Evolutionary conservation across 2,113 vertebrate genomes (phyloP).

Genomic region (Promerops cafer): DNA sequence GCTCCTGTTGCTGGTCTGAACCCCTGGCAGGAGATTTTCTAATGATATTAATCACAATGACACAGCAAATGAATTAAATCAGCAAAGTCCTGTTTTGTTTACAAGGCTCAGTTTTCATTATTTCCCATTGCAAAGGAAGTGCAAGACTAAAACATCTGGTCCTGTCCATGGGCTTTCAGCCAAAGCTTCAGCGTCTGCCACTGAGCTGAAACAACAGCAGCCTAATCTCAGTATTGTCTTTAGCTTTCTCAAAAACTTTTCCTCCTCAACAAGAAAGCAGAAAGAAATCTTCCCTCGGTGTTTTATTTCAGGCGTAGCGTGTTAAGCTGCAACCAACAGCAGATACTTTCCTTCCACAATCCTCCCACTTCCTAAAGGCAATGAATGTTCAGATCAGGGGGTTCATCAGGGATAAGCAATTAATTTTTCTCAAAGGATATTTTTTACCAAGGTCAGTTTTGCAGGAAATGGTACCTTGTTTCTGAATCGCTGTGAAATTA

Average conservation of each 20-base stretch:
- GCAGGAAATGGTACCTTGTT: not conserved
- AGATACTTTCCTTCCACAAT: not conserved
- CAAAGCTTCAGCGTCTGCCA: conserved; percentile 81
- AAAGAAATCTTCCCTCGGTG: conserved; percentile 72
- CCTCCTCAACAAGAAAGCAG: conserved; percentile 59
- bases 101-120: conserved; percentile 30
- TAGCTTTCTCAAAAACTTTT: conserved; percentile 68
- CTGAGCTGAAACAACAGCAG: conserved; percentile 85
- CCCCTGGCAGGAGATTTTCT: conserved; percentile 54
- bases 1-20: conserved; percentile 65
- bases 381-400: not conserved
- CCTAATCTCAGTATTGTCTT: conserved; percentile 84
- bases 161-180: conserved; percentile 71
- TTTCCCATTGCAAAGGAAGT: conserved; percentile 54
- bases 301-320: conserved; percentile 31
- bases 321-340: not conserved
- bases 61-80: conserved; percentile 67
- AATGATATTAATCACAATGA: conserved; percentile 63
- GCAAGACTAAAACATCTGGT: conserved; percentile 75
- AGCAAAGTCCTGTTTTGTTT: conserved; percentile 22
- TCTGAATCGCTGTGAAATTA: not conserved
- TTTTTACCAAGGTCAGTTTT: not conserved
- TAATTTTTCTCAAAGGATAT: not conserved
- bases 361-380: not conserved
- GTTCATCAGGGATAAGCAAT: not conserved